Conservation (phyloP, 1,140 invertebrate species). For the Dendrolimus punctatus region DNA sequence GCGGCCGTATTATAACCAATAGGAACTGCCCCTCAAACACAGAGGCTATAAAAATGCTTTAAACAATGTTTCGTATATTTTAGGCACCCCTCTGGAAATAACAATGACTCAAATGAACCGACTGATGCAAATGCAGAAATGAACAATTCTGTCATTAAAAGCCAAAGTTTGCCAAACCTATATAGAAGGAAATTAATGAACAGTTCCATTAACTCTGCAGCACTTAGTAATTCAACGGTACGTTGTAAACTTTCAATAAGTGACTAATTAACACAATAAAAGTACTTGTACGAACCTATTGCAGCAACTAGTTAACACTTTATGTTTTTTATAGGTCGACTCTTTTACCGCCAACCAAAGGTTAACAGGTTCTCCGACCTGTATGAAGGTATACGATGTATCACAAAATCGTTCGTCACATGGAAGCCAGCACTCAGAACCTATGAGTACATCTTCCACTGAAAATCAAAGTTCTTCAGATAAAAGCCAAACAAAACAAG, state of each 20-base stretch:
- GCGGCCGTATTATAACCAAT: no score
- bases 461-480: constrained; percentile 70
- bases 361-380: constrained; percentile 61
- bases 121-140: constrained; percentile 54
- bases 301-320: constrained; percentile 24
- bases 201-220: constrained; percentile 62
- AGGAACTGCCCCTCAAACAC: no score
- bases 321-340: constrained; percentile 63
- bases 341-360: constrained; percentile 69
- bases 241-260: constrained; percentile 29
- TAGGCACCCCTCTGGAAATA: constrained; percentile 85
- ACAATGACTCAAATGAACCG: constrained; percentile 73
- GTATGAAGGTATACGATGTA: constrained; percentile 79
- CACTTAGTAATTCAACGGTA: constrained; percentile 76
- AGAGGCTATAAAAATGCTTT: neutral
- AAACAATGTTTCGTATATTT: constrained; percentile 22
- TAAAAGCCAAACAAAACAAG: constrained; percentile 71
- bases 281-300: constrained; percentile 10
- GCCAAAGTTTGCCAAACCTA: constrained; percentile 84
- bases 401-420: constrained; percentile 69
- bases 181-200: constrained; percentile 60
- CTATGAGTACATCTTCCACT: constrained; percentile 69
- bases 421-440: constrained; percentile 73
- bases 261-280: constrained; percentile 6
- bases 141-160: constrained; percentile 74